Base-by-base conservation (phyloP, 2,113 vertebrate genomes). In the Grammomys dolichurus region DNA sequence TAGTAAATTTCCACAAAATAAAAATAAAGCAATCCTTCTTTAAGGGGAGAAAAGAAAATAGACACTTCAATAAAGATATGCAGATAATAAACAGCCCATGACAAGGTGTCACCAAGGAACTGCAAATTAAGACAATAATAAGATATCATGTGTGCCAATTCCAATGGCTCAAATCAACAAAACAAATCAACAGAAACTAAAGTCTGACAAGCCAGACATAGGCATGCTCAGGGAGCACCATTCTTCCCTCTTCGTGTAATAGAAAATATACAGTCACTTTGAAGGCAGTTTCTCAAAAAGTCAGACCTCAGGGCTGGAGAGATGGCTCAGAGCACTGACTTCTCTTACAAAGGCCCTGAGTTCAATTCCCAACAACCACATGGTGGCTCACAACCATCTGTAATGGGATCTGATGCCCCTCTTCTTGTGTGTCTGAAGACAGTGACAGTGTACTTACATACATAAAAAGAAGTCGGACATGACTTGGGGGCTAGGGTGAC, bases 281-380 rank as follows among this genome's bases (percentile, higher is more conserved):
- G 46, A 70, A 92, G 75, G 22, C 72, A 51, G 31, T 85, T 86
- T 84, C 80, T 95, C 60, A 26, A 82, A 82, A 58, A 60, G 80
- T 82, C 56, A 82, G 81, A 40, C 14, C 65, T 46, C 8, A 60
- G 82, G 60, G 26, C 60, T 31, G 24, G 82, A 26, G 36, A 84
- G n/a, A 63, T 63, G 58, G n/a, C 56, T 26, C 13, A 33, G 67
- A 69, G 67, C 67, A 69, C 67, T 6, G 67, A 69, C 67, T 69
- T 1, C 5, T 14, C 65, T 67, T 31, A 10, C 9, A 12, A 26
- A 67, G 65, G 28, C 31, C 67, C 67, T 33, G 31, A 67, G 67
- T 69, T 69, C 31, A 69, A 69, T 16, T 69, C 67, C 31, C 67
- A 69, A 5, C 67, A 69, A 69, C 67, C 67, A 69, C 67, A 69